Conservation (phyloP, 2,888 invertebrate species). For the Meiosimyza decipiens region DNA sequence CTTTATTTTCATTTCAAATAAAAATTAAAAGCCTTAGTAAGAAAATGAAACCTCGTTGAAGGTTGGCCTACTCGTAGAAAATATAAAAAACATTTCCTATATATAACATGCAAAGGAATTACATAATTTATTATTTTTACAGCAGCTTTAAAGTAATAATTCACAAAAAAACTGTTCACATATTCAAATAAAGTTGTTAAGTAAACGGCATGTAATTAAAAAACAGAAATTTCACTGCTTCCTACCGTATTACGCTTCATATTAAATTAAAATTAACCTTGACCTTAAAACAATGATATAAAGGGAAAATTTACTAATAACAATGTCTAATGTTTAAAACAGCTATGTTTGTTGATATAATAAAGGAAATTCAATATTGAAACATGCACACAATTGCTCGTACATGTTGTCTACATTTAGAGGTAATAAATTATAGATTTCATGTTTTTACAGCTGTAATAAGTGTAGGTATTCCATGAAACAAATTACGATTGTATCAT, state of each 20-base stretch:
- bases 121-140: conserved; percentile 14
- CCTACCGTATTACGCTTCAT: conserved; percentile 26
- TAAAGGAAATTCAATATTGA: neutral
- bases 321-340: conserved; percentile 48
- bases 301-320: conserved; percentile 42
- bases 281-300: conserved; percentile 61
- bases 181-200: neutral
- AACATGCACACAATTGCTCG: too few relatives aligned
- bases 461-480: too few relatives aligned
- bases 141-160: conserved; percentile 6
- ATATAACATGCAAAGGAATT: conserved; percentile 8
- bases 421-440: too few relatives aligned
- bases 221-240: conserved; percentile 43
- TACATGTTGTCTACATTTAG: too few relatives aligned
- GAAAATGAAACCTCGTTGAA: conserved; percentile 46
- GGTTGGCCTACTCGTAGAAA: conserved; percentile 34
- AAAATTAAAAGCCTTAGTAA: conserved; percentile 26
- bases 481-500: too few relatives aligned
- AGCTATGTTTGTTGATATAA: conserved; percentile 32
- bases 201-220: conserved; percentile 47
- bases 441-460: too few relatives aligned
- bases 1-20: neutral
- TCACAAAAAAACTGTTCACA: conserved; percentile 11
- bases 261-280: conserved; percentile 46
- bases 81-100: conserved; percentile 28